Evolutionary conservation across 2,113 vertebrate species (phyloP), one percentile per base, ranked within the genome.

Genomic region (Hippocampus barbouri): DNA sequence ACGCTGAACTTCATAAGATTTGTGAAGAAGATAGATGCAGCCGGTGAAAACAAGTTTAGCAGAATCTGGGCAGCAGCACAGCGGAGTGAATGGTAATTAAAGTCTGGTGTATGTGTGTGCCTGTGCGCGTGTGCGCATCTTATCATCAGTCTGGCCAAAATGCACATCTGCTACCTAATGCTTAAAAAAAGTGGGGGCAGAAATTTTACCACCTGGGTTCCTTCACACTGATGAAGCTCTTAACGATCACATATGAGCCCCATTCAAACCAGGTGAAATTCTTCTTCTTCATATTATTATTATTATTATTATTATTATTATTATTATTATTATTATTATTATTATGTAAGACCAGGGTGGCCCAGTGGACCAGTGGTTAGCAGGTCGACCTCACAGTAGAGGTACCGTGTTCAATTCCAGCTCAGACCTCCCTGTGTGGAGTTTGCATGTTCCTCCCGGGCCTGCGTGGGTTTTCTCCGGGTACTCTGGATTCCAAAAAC

Each of bases 1-100:
- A 66, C 21, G 43, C 38, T 27, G 41, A 66, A 66, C 64, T 66
- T 65, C 63, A 65, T 65, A 65, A 43, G 64, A 66, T 47, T 66
- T 66, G 41, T 66, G 43, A 66, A 66, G 64, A 66, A 66, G 64
- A 66, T 66, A 66, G 64, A 66, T 66, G 64, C 41, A 16, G 64
- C 64, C 64, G 15, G 43, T 47, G 64, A 47, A 66, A 66, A 66
- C 64, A 66, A 66, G 64, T 66, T 66, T 71, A 56, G 45, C 59
- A 62, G 61, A 69, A 53, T 66, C 64, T 66, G 64, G 59, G 69
- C 5, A 8, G 65, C 27, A 68, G 71, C 14, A 63, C 73, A 72
- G 62, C 68, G 62, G 53, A 79, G 69, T 47, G 70, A 81, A 72
- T 72, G 68, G 75, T 71, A 69, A 59, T 78, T 79, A 75, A 76